These are phyloP conservation scores for Drosophila setifemur DNA, from an alignment of 1,140 invertebrate species.

Conservation along the genomic window DNA sequence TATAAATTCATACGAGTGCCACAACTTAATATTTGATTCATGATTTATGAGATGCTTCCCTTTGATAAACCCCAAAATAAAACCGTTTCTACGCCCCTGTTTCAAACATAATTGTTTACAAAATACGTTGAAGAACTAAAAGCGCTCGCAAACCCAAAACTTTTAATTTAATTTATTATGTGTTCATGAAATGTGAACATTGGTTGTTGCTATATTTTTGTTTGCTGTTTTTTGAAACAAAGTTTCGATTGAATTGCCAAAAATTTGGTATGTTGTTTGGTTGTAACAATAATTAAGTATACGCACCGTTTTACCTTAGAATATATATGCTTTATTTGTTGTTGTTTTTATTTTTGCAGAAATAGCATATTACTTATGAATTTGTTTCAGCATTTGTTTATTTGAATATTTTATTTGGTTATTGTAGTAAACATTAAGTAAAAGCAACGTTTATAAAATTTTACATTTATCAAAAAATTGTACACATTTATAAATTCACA, in stretches of 20 bases:
- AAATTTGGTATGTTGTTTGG: constrained; percentile 40
- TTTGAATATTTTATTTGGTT: background rate
- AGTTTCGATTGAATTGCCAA: constrained; percentile 23
- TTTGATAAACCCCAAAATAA: background rate
- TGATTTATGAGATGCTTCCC: no score
- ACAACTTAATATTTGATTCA: background rate
- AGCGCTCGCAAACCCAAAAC: background rate
- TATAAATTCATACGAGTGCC: background rate
- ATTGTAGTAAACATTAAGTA: background rate
- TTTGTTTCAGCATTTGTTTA: background rate
- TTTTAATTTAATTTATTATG: constrained; percentile 52
- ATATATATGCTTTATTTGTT: constrained; percentile 9
- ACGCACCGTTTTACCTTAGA: constrained; percentile 63
- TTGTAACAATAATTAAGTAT: constrained; percentile 40
- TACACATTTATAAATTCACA: background rate
- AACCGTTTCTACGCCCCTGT: constrained; percentile 23
- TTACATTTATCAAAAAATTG: background rate
- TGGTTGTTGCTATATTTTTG: background rate
- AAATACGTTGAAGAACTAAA: constrained; percentile 4
- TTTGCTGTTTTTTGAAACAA: constrained; percentile 10
- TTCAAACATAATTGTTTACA: constrained; percentile 39
- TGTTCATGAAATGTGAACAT: constrained; percentile 18
- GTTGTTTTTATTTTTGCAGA: background rate
- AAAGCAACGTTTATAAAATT: background rate
- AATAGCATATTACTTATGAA: background rate